Conservation (phyloP, 2,113 vertebrate species). For the Boulengeromyrus knoepffleri region DNA sequence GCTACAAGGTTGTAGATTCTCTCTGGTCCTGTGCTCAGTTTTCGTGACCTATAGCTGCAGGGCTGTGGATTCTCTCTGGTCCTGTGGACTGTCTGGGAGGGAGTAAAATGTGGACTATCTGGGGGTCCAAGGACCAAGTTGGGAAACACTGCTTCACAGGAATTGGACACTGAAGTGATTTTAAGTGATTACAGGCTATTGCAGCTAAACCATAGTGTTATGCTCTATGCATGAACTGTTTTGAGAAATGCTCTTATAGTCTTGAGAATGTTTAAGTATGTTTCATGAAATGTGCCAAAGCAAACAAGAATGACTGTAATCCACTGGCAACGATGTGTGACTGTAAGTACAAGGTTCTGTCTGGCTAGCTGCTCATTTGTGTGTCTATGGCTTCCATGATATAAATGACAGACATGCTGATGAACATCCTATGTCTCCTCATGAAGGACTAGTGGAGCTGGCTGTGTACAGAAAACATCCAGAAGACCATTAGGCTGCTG, state of each 20-base stretch:
- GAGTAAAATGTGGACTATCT: neutral
- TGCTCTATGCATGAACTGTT: no score
- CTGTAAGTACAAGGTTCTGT: no score
- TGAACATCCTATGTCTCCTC: conserved; percentile 77
- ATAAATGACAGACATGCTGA: conserved; percentile 68
- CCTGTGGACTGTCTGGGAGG: no score
- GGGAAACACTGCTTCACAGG: neutral
- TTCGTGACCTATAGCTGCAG: neutral
- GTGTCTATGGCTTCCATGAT: no score
- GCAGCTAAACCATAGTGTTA: neutral
- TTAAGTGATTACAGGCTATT: neutral
- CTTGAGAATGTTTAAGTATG: no score
- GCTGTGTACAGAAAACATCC: conserved; percentile 80
- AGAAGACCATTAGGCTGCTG: conserved; percentile 71
- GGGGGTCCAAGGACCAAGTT: neutral
- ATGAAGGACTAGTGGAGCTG: conserved; percentile 85
- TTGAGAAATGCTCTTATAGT: no score
- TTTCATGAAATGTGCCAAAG: no score
- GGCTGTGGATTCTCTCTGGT: no score
- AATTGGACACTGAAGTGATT: neutral
- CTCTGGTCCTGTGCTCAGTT: neutral
- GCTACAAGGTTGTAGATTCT: neutral
- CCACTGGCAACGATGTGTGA: no score
- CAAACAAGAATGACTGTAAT: no score
- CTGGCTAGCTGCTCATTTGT: no score